Conservation (phyloP, 1,140 invertebrate genomes). For the Onthophagus taurus region DNA sequence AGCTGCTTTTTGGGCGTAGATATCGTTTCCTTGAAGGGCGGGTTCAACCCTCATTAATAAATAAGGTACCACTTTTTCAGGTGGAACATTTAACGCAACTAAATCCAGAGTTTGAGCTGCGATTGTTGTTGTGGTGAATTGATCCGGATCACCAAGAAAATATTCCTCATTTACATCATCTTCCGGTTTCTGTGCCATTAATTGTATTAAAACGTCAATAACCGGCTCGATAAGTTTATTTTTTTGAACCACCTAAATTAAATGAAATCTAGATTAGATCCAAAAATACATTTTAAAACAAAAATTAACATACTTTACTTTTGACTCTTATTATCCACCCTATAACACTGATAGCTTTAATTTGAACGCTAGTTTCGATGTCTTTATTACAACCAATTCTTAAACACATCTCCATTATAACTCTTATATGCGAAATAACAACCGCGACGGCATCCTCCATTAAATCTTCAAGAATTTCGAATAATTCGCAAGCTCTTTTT, state of each 20-base stretch:
- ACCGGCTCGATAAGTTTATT: constrained; percentile 64
- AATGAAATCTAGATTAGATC: neutral
- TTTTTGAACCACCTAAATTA: constrained; percentile 53
- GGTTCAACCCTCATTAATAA: constrained; percentile 53
- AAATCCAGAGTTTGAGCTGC: constrained; percentile 66
- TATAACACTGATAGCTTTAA: constrained; percentile 59
- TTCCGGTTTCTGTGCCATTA: constrained; percentile 52
- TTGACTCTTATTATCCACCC: constrained; percentile 54
- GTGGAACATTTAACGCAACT: constrained; percentile 66
- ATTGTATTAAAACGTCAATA: constrained; percentile 53
- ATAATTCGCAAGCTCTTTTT: constrained; percentile 47
- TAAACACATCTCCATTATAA: constrained; percentile 57
- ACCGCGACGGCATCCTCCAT: constrained; percentile 55
- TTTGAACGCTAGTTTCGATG: constrained; percentile 48
- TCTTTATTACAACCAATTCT: constrained; percentile 46
- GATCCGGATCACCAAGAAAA: constrained; percentile 47
- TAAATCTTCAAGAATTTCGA: constrained; percentile 66
- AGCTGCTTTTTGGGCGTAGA: constrained; percentile 55
- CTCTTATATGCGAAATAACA: constrained; percentile 54
- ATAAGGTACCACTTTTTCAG: constrained; percentile 64
- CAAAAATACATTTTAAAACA: neutral
- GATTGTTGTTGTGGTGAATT: constrained; percentile 51
- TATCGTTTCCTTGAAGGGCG: constrained; percentile 47
- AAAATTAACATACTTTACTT: constrained; percentile 50
- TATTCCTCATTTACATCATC: constrained; percentile 55